Evolutionary conservation across 1,140 invertebrate genomes (phyloP), one percentile per base, ranked within the genome.

Genomic region (Aphelinus atriplicis): DNA sequence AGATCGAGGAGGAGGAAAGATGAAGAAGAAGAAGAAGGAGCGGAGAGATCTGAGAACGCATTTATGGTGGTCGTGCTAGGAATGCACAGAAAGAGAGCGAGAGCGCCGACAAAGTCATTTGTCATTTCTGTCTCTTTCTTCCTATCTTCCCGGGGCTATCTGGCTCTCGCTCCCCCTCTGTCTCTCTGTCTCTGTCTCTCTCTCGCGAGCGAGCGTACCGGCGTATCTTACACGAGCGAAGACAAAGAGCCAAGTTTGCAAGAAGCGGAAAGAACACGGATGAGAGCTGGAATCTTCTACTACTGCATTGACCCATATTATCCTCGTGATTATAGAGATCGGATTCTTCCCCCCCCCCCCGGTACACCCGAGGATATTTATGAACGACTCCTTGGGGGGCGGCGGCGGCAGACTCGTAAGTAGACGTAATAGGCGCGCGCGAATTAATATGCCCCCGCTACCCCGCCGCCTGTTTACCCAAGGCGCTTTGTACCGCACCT

Each of bases 41-140:
- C 26, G 26, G 26, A 26, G 26, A 26, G 26, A 26, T 26, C 26
- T 26, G 26, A 26, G 26, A 80, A 78, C 70, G 60, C 80, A 74
- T 80, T 80, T 79, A 80, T 80, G 76, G 76, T 56, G 67, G 71
- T 80, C 78, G 79, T 81, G 80, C 72, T 65, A 71, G 73, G 80
- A 80, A 81, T 81, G 75, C 51, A 53, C 51, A 4, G 4, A 6
- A 4, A 9, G 51, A 9, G 4, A 4, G 51, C 71, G 55, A 51
- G 56, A 60, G 73, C 55, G 71, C 64, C 50, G 51, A 26, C 47
- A 56, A 67, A 68, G 43, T n/a, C 51, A 0, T 71, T 71, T 63
- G 9, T 57, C 3, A 7, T 45, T 7, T 73, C 51, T 53, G 0
- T 53, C 46, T 68, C 42, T 53, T 46, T 56, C 55, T 53, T 53